phyloP scores from a whole-genome alignment of 2,113 vertebrate genomes.

The Dinomys branickii region DNA sequence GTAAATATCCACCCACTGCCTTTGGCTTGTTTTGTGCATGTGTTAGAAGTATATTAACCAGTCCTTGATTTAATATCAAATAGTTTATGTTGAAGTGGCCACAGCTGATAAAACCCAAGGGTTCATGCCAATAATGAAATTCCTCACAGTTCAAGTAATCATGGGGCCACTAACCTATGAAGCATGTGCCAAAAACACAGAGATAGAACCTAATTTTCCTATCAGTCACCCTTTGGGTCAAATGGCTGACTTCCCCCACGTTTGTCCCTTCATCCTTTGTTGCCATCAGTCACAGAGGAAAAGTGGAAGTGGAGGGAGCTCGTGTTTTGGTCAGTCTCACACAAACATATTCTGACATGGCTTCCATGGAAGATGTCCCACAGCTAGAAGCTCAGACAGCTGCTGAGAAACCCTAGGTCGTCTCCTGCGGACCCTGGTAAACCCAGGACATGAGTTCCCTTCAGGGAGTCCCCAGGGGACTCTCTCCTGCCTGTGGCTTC shows the following conservation, averaged over 20 bases:
- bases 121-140: constrained; percentile 55
- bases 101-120: constrained; percentile 59
- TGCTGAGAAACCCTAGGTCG: not conserved
- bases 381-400: not conserved
- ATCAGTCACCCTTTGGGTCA: constrained; percentile 31
- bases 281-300: constrained; percentile 10
- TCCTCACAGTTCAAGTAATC: constrained; percentile 62
- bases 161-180: constrained; percentile 40
- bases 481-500: not conserved
- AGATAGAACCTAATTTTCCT: constrained; percentile 23
- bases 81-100: constrained; percentile 64
- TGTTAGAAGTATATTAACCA: constrained; percentile 50
- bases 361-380: not conserved
- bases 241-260: constrained; percentile 22
- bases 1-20: constrained; percentile 28
- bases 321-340: not conserved
- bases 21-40: not conserved
- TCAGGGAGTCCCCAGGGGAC: not conserved
- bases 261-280: not conserved
- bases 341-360: not conserved
- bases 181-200: not conserved
- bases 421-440: not conserved
- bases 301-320: not conserved
- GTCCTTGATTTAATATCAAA: constrained; percentile 48
- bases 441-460: not conserved